Conservation (phyloP, 2,888 invertebrate species). For the Agrilus biguttatus region DNA sequence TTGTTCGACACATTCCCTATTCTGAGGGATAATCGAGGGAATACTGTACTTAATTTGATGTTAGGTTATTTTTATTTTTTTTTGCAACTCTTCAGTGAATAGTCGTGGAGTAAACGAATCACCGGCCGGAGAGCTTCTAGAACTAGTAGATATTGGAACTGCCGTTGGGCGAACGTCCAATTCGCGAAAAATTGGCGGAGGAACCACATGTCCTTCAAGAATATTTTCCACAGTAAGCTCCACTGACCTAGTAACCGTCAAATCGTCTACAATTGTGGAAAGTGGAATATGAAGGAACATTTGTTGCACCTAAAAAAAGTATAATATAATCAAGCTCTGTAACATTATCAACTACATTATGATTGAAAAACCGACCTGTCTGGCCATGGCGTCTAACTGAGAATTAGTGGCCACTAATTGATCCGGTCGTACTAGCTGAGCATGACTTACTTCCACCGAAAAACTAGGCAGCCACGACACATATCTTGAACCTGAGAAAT, state of each 20-base stretch:
- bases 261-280: constrained; percentile 52
- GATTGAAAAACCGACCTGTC: constrained; percentile 32
- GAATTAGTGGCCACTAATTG: constrained; percentile 42
- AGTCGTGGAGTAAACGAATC: not conserved
- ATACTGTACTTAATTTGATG: no score
- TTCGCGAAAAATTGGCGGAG: constrained; percentile 33
- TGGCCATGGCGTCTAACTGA: constrained; percentile 57
- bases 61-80: no score
- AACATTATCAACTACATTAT: not conserved
- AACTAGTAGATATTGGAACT: constrained; percentile 1
- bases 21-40: no score
- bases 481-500: constrained; percentile 56
- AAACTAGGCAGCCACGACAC: constrained; percentile 86
- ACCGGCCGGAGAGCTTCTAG: not conserved
- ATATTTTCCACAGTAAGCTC: constrained; percentile 78
- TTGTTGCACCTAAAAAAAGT: constrained; percentile 49
- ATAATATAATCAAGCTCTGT: not conserved
- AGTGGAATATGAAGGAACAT: constrained; percentile 68
- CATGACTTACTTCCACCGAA: constrained; percentile 71
- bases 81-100: no score
- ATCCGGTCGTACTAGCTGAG: constrained; percentile 33
- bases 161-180: constrained; percentile 12
- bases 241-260: constrained; percentile 59
- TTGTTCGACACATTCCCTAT: no score
- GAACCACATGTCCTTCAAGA: constrained; percentile 53